Base-by-base conservation (phyloP, 1,140 invertebrate genomes). In the Chlorops oryzae region DNA sequence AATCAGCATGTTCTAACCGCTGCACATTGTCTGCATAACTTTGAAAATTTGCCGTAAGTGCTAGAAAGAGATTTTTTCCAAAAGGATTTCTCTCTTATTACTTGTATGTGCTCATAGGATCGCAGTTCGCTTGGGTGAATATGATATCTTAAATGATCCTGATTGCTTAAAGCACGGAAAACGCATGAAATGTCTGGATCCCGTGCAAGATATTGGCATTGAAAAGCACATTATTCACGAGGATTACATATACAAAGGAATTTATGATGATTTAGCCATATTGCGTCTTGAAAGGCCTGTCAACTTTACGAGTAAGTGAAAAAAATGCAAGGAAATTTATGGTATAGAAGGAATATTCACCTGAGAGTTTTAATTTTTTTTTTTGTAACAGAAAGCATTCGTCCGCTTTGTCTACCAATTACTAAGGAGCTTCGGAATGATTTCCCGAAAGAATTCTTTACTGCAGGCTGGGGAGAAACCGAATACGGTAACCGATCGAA, bases 381-480 rank as follows among this genome's bases (percentile, higher is more conserved):
- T n/a, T 39, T 39, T 9, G 6, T 39, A 10, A 21, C 43, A 65
- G 63, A 77, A 42, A 79, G 75, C 56, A 79, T 90, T 13, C 77
- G 78, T 58, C 85, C 87, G 0, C 81, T 90, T 39, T 90, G 88
- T 57, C 60, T 91, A 2, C 86, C 87, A 32, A n/a, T n/a, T n/a
- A n/a, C 6, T 82, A 86, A 45, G 83, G 82, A 61, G 80, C 81
- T 55, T 83, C 87, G 5, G 86, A 91, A 38, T 95, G 90, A 63
- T 79, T 81, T 18, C 86, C 87, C 21, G 74, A 81, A 5, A 17
- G 43, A 49, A 7, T 73, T 82, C 2, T 76, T 75, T 24, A 79
- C 83, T 0, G 82, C 84, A 2, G 86, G 84, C 12, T 86, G 84
- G 84, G 84, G 84, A 15, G 77, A 72, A 56, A 79, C 78, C 6